Evolutionary conservation across 2,113 vertebrate species (phyloP).

Genomic region (Lampris megalopsis): DNA sequence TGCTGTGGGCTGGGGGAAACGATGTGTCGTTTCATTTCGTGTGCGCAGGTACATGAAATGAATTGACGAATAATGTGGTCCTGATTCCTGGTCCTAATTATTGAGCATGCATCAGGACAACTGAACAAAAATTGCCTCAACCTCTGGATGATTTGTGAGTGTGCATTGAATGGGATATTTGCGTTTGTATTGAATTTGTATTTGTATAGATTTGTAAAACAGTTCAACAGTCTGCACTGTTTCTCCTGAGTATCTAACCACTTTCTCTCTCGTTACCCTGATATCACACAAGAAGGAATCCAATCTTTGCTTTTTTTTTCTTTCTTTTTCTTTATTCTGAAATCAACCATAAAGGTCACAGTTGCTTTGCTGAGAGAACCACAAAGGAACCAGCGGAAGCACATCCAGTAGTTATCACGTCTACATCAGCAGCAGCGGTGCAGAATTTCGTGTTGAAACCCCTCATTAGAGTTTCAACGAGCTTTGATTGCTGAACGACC

Average conservation of each 20-base stretch:
- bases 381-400: conserved; percentile 24
- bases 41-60: too few relatives aligned
- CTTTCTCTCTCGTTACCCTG: conserved; percentile 14
- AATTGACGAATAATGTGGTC: too few relatives aligned
- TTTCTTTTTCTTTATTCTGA: neutral
- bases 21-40: too few relatives aligned
- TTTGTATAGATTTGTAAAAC: too few relatives aligned
- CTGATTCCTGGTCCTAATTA: too few relatives aligned
- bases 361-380: conserved; percentile 26
- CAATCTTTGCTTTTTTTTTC: conserved; percentile 25
- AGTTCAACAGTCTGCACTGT: neutral
- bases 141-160: too few relatives aligned
- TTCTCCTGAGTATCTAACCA: conserved; percentile 27
- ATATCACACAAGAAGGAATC: conserved; percentile 26
- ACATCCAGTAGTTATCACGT: conserved; percentile 51
- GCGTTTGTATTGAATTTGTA: too few relatives aligned
- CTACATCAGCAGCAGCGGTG: conserved; percentile 54
- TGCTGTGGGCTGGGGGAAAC: too few relatives aligned
- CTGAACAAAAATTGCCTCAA: too few relatives aligned
- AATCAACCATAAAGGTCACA: conserved; percentile 41
- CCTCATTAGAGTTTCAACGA: conserved; percentile 70
- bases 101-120: too few relatives aligned
- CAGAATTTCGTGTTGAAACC: conserved; percentile 54
- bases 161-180: too few relatives aligned
- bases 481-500: conserved; percentile 77